These are phyloP conservation scores for Drosophila borborema DNA, from an alignment of 2,888 invertebrate genomes.

Conservation along the genomic window DNA sequence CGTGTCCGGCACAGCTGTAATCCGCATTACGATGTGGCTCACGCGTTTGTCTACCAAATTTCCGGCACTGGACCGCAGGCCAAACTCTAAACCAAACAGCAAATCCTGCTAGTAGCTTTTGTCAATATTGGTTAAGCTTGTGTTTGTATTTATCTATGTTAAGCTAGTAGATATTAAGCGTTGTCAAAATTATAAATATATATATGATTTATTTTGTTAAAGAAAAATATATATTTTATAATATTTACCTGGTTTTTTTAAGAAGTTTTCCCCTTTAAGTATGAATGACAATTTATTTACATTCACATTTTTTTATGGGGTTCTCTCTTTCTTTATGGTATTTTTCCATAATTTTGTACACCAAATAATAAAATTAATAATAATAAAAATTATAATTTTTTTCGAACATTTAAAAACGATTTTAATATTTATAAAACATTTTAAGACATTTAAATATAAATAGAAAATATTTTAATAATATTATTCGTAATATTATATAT, in stretches of 20 bases:
- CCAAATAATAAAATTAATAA: no score
- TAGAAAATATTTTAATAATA: no score
- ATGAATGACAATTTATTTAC: not conserved
- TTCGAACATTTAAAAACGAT: not conserved
- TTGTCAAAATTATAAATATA: conserved; percentile 9
- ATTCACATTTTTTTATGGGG: no score
- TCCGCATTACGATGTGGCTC: conserved; percentile 89
- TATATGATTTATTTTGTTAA: not conserved
- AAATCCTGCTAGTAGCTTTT: not conserved
- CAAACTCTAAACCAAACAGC: conserved; percentile 63
- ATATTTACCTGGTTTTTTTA: not conserved
- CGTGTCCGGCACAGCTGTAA: conserved; percentile 87
- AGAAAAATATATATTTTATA: not conserved
- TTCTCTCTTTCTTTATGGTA: no score
- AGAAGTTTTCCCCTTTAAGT: not conserved
- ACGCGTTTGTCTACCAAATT: conserved; percentile 87
- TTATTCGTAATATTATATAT: no score
- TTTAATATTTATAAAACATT: not conserved
- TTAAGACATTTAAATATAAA: no score
- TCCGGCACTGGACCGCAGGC: conserved; percentile 81
- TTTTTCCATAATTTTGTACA: not conserved
- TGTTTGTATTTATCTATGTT: conserved; percentile 12
- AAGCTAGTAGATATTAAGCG: conserved; percentile 18
- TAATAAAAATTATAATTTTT: no score
- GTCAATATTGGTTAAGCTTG: conserved; percentile 6